Evolutionary conservation across 2,113 vertebrate genomes (phyloP).

Genomic region (Takifugu bimaculatus): DNA sequence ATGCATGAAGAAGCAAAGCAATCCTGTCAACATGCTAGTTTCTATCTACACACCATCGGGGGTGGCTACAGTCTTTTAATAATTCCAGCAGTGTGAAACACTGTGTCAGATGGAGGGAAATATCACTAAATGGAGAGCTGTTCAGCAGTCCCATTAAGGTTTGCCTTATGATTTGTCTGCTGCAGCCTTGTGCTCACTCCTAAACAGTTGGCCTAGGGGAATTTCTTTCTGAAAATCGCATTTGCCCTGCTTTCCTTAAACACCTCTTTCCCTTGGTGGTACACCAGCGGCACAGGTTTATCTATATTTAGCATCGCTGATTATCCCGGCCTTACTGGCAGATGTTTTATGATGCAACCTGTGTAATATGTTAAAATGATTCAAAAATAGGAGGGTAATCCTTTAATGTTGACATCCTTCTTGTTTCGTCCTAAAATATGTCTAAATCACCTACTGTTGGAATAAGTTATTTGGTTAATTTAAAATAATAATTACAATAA

Average conservation of each 20-base stretch:
- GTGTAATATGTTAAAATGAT: conserved; percentile 29
- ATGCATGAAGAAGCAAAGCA: conserved; percentile 13
- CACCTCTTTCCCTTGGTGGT: conserved; percentile 39
- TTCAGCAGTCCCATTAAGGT: conserved; percentile 30
- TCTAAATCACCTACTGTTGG: not conserved
- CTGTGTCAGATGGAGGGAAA: conserved; percentile 40
- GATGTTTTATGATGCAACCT: conserved; percentile 46
- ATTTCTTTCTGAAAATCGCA: conserved; percentile 42
- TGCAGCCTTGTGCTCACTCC: conserved; percentile 34
- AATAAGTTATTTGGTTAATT: too few species aligned
- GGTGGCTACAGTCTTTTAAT: conserved; percentile 26
- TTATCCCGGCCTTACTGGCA: conserved; percentile 38
- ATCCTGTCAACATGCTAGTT: conserved; percentile 20
- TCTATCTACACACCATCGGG: conserved; percentile 11
- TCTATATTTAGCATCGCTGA: conserved; percentile 49
- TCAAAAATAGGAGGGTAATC: conserved; percentile 27
- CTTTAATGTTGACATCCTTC: conserved; percentile 29
- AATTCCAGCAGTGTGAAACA: conserved; percentile 24
- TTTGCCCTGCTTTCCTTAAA: conserved; percentile 55
- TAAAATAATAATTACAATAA: too few species aligned
- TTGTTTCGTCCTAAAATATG: conserved; percentile 24
- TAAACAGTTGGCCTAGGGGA: conserved; percentile 43
- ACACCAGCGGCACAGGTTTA: conserved; percentile 35
- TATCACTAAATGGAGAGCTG: conserved; percentile 19
- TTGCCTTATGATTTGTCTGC: conserved; percentile 35